Evolutionary conservation across 2,888 invertebrate species (phyloP), one percentile per base, ranked within the genome.

Genomic region (Melieria picta): DNA sequence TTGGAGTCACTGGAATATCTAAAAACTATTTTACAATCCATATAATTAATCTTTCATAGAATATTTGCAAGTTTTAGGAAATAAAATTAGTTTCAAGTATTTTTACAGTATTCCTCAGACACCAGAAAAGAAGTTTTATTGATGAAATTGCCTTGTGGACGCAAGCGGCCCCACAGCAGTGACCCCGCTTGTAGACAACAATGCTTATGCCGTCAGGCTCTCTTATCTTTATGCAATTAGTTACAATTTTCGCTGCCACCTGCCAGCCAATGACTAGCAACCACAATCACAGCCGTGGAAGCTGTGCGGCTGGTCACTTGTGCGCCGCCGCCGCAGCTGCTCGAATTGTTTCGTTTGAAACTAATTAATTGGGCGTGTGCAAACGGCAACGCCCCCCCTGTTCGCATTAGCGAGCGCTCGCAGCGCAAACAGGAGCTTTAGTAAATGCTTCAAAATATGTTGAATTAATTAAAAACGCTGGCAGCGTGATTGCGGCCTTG

Each of bases 331-430:
- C 64, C 45, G 43, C n/a, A n/a, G n/a, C 43, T 60, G 57, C 11
- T 10, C 63, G 63, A 30, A 65, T 81, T 81, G 82, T 82, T 83
- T 81, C 81, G 80, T 81, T 81, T 79, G 80, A 81, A 83, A 83
- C 80, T 77, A 78, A 78, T 78, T 78, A 78, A 78, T 75, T 74
- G 81, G 83, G 83, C 81, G 83, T 82, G 77, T 73, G 75, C 78
- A 71, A 52, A 75, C 60, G 48, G 72, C 42, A 73, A 77, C 79
- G 77, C 78, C 79, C 73, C 73, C 69, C 72, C 64, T 74, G 50
- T 74, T 75, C 72, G 67, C 58, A 69, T 73, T 58, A 58, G 47
- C 50, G 58, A n/a, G 7, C 46, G 46, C 16, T 7, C 46, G 42
- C 67, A 48, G 30, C 45, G 45, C 68, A 71, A 61, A 61, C 65